A percentile compares a stretch with the other conserved stretches of the same genome.
These are phyloP conservation scores for Cephalopachus bancanus DNA, from an alignment of 2,797 vertebrate genomes.

Conservation along the genomic window DNA sequence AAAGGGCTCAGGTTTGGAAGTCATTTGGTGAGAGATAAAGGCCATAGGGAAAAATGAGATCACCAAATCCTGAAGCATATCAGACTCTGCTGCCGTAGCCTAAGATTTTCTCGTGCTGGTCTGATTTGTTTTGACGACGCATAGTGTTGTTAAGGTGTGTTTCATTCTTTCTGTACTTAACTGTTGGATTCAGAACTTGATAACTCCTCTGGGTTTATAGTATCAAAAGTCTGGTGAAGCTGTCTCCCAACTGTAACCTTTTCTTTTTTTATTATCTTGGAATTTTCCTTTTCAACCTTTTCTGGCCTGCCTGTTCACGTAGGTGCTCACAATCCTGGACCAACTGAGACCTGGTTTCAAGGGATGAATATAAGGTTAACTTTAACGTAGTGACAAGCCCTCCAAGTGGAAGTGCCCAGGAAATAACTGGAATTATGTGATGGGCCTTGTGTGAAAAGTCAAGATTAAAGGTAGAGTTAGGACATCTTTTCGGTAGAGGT, in stretches of 20 bases:
- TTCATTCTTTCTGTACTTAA: background rate
- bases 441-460: background rate
- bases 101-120: background rate
- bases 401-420: conserved; percentile 10
- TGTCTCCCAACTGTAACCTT: background rate
- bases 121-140: background rate
- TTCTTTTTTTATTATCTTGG: conserved; percentile 3
- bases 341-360: background rate
- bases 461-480: background rate
- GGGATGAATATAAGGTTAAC: conserved; percentile 36
- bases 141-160: background rate
- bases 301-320: background rate
- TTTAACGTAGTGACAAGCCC: background rate
- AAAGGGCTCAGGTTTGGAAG: background rate
- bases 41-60: background rate
- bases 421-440: background rate
- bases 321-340: background rate
- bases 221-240: background rate
- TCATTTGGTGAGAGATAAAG: background rate
- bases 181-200: background rate
- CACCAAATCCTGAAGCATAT: background rate
- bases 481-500: background rate
- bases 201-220: background rate
- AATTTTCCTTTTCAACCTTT: background rate
- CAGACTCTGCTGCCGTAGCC: background rate